Percentiles rank a stretch among this genome's conserved stretches.
Conservation (phyloP, 1,140 invertebrate species). For the Alviniconcha marisindica region DNA sequence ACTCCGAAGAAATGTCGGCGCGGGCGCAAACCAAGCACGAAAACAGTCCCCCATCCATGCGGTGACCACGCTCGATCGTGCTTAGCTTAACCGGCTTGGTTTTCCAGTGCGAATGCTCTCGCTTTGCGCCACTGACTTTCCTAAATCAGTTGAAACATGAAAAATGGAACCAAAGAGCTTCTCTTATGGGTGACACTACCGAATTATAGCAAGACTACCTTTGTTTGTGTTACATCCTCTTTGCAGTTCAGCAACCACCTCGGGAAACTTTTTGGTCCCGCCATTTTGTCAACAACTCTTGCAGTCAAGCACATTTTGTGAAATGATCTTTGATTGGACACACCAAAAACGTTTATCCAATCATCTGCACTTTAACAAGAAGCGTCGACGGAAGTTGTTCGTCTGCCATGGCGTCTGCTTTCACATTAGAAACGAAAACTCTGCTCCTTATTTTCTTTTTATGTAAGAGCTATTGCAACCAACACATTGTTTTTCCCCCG, state of each 20-base stretch:
- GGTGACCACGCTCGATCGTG: too few relatives aligned
- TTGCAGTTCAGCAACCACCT: slow-evolving; percentile 69
- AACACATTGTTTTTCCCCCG: too few relatives aligned
- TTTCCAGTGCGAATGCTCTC: too few relatives aligned
- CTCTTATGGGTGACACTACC: too few relatives aligned
- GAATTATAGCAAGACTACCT: slow-evolving; percentile 51
- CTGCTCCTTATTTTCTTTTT: background rate
- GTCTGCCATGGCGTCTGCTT: slow-evolving; percentile 35
- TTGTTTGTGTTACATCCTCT: slow-evolving; percentile 63
- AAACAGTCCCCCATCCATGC: too few relatives aligned
- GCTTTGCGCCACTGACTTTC: too few relatives aligned
- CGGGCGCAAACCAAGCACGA: too few relatives aligned
- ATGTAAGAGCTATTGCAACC: slow-evolving; percentile 1
- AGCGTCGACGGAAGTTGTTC: background rate
- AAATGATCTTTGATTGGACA: slow-evolving; percentile 50
- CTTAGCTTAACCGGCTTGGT: too few relatives aligned
- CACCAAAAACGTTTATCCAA: slow-evolving; percentile 33
- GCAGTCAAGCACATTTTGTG: slow-evolving; percentile 46
- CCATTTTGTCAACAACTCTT: slow-evolving; percentile 70
- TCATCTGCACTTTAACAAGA: slow-evolving; percentile 19
- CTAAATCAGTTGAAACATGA: too few relatives aligned
- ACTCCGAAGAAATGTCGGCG: too few relatives aligned
- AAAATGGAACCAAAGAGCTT: too few relatives aligned
- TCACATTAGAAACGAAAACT: background rate
- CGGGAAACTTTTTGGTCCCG: slow-evolving; percentile 62